A percentile compares a stretch with the other conserved stretches of the same genome.
These are phyloP conservation scores for Lophotriccus pileatus DNA, from an alignment of 2,797 vertebrate species.

Conservation along the genomic window DNA sequence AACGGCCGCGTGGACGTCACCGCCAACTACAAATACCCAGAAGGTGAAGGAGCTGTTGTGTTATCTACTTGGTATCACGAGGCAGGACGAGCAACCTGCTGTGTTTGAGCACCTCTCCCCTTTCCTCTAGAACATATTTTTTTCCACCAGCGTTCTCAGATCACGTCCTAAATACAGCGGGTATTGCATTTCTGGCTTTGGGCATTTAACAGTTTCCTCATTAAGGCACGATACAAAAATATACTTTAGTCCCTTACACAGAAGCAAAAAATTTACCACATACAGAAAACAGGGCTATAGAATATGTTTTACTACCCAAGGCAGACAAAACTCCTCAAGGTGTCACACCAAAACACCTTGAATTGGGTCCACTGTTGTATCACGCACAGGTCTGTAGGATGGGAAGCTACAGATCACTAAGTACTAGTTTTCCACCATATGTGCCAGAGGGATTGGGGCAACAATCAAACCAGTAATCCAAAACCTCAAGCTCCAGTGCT, in stretches of 20 bases:
- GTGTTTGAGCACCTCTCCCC: background rate
- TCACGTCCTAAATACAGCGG: background rate
- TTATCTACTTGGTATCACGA: background rate
- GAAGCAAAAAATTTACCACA: background rate
- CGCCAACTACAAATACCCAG: constrained; percentile 82
- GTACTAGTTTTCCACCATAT: background rate
- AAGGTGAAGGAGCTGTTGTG: constrained; percentile 77
- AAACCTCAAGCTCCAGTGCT: background rate
- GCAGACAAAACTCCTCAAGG: background rate
- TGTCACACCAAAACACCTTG: background rate
- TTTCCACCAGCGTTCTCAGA: background rate
- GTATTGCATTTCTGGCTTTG: background rate
- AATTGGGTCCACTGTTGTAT: background rate
- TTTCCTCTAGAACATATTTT: background rate
- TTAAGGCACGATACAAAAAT: background rate
- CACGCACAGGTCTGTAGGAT: background rate
- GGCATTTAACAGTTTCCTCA: background rate
- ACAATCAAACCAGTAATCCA: background rate
- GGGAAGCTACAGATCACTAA: background rate
- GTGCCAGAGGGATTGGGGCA: background rate
- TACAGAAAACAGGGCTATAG: background rate
- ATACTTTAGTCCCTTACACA: background rate
- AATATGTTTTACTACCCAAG: background rate
- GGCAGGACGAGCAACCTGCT: background rate
- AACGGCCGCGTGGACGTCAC: constrained; percentile 81